A percentile compares a stretch with the other conserved stretches of the same genome.
These are phyloP conservation scores for Philereme vetulata DNA, from an alignment of 2,888 invertebrate genomes.

Conservation along the genomic window DNA sequence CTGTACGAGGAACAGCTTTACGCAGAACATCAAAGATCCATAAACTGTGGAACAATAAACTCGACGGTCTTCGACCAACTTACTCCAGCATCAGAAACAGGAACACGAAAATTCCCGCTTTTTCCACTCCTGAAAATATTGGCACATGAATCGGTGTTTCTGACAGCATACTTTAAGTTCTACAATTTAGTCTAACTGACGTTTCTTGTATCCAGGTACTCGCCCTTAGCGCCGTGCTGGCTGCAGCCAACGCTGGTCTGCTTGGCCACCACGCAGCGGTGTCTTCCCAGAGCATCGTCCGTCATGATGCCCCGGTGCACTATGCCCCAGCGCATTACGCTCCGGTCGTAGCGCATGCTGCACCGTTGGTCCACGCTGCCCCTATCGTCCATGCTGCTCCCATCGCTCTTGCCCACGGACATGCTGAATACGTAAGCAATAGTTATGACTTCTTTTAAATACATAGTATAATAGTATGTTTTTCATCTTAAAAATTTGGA, in stretches of 20 bases:
- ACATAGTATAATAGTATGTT: too few species aligned
- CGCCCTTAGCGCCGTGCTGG: conserved; percentile 76
- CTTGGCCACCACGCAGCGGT: conserved; percentile 73
- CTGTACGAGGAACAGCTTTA: too few species aligned
- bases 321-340: conserved; percentile 63
- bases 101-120: too few species aligned
- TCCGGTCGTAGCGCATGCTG: conserved; percentile 56
- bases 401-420: conserved; percentile 58
- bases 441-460: too few species aligned
- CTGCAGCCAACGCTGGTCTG: conserved; percentile 82
- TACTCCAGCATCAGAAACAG: too few species aligned
- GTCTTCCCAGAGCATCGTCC: conserved; percentile 80
- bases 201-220: conserved; percentile 58
- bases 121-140: too few species aligned
- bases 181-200: background rate
- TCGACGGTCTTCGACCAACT: too few species aligned
- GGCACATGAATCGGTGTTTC: too few species aligned
- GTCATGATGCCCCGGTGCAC: conserved; percentile 72
- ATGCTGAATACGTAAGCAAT: conserved; percentile 64
- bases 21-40: too few species aligned
- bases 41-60: too few species aligned
- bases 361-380: conserved; percentile 66
- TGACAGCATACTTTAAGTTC: too few species aligned
- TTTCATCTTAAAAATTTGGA: too few species aligned
- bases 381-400: conserved; percentile 57